Percentiles rank a stretch among this genome's conserved stretches.
Conservation (phyloP, 2,113 vertebrate species). For the Tonatia bakeri region DNA sequence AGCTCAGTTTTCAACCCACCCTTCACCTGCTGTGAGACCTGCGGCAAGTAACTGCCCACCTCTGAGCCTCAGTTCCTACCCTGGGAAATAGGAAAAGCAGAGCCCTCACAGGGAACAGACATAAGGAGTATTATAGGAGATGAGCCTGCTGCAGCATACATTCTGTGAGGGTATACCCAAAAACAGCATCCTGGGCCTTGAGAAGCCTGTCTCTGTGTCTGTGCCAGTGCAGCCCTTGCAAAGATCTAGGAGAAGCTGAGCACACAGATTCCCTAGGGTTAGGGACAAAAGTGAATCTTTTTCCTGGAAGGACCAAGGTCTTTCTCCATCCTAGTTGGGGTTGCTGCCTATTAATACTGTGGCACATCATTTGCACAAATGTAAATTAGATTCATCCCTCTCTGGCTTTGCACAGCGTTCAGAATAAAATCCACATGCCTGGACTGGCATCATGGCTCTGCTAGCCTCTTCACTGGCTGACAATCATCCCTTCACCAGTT, state of each 20-base stretch:
- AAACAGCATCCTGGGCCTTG: fast-evolving
- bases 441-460: background rate
- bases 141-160: too few relatives aligned
- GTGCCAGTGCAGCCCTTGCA: background rate
- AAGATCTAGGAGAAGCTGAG: background rate
- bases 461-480: too few relatives aligned
- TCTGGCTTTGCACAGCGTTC: background rate
- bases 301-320: background rate
- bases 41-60: background rate
- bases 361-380: background rate
- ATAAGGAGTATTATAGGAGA: background rate
- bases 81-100: background rate
- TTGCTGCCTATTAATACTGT: fast-evolving
- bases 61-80: background rate
- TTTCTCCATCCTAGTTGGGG: background rate
- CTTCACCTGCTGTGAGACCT: background rate
- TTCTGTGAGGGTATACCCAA: background rate
- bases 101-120: background rate
- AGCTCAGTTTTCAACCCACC: background rate
- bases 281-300: fast-evolving
- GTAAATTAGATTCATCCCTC: background rate
- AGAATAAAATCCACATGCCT: background rate
- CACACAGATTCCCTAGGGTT: fast-evolving
- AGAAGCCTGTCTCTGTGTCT: background rate
- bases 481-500: fast-evolving